These are phyloP conservation scores for human DNA, from an alignment of 2,113 vertebrate genomes.

Conservation along the genomic window GRCh38 chr5:77692001-77692500, in stretches of 20 bases:
- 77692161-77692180: background rate
- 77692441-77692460: no score
- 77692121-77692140: background rate
- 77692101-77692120: background rate
- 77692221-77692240: background rate
- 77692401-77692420: background rate
- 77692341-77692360: background rate
- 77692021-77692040: slow-evolving; percentile 30
- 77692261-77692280: background rate
- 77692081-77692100: background rate
- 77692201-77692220: background rate
- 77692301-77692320: slow-evolving; percentile 11
- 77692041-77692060: slow-evolving; percentile 15
- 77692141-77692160: background rate
- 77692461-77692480: no score
- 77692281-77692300: slow-evolving; percentile 23
- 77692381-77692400: background rate
- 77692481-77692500: no score
- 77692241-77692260: background rate
- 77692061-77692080: background rate
- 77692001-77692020: background rate
- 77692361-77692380: slow-evolving; percentile 24
- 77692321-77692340: background rate
- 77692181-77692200: background rate
- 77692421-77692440: background rate